Evolutionary conservation across 2,113 vertebrate species (phyloP).

Genomic region (Ptychochromis oligacanthus): DNA sequence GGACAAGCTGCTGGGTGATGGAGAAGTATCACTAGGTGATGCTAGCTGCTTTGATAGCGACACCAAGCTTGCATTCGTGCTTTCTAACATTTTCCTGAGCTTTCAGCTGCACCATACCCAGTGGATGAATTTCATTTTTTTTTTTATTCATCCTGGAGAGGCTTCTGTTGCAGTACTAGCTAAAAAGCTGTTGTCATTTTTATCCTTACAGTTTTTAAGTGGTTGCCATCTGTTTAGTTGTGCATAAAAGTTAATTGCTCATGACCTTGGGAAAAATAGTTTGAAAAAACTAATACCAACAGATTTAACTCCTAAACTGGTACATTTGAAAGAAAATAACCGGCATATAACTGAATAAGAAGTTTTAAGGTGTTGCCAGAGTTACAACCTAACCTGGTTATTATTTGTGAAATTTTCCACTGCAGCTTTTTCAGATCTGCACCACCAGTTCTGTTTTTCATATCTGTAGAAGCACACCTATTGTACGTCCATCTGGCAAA

Average conservation of each 20-base stretch:
- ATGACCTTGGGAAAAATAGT: not conserved
- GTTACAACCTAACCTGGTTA: not conserved
- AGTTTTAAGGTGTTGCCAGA: not conserved
- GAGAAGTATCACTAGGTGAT: too few relatives aligned
- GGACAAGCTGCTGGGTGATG: too few relatives aligned
- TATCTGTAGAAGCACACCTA: constrained; percentile 2
- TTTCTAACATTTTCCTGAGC: not conserved
- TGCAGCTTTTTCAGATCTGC: not conserved
- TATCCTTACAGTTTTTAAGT: not conserved
- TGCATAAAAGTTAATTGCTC: not conserved
- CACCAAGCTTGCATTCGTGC: not conserved
- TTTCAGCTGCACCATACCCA: too few relatives aligned
- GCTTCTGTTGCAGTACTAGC: accelerated
- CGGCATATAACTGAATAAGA: not conserved
- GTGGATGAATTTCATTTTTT: not conserved
- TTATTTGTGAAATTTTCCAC: not conserved
- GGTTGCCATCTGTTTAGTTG: not conserved
- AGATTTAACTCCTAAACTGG: accelerated
- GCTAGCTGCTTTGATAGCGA: not conserved
- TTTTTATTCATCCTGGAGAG: not conserved
- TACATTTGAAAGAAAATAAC: not conserved
- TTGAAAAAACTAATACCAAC: not conserved
- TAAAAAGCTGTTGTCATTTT: not conserved
- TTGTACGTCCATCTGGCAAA: constrained; percentile 36
- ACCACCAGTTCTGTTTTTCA: not conserved